Evolutionary conservation across 30 jellyfish, hydroid and myxozoan species (phyloP), one percentile per base, ranked within the genome.

Genomic region (Mastigias papua): DNA sequence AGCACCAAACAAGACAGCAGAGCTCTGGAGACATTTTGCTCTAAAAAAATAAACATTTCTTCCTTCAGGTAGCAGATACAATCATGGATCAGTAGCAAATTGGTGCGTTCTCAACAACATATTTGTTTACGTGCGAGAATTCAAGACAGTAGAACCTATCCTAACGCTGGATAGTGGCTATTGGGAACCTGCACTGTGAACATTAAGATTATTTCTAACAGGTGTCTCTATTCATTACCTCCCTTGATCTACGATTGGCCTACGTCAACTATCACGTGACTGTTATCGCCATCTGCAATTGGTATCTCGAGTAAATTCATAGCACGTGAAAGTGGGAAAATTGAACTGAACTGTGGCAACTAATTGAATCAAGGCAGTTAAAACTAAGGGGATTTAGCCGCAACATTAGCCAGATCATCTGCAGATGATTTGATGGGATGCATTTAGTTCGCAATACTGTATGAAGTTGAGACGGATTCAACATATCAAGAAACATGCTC

Each of bases 181-280:
- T 13, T 11, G 15, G 23, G 64, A 34, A 77, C 88, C 88, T 77
- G 88, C 78, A 34, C 78, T 62, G 48, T 33, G 63, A 72, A 64
- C 77, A 26, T 17, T 62, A 34, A 46, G 78, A 60, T 58, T 77
- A 50, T 69, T 77, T n/a, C 25, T 23, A 64, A 77, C 88, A 77
- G 88, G 88, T 77, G 88, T 62, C 42, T 51, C 86, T 48, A 64
- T 77, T 77, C 32, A 26, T 60, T 48, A 60, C 66, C 76, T 64
- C 69, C 67, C 69, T 23, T 58, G 88, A 34, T 58, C 78, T 34
- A 25, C 76, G 64, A 77, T 77, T 77, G 88, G 88, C 61, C 61
- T 62, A 29, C 64, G 88, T 57, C 32, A 32, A 19, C 33, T 28
- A 22, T 20, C 88, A 77, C 68, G 77, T 77, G 88, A 77, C 20